Percentiles rank a stretch among this genome's conserved stretches.
These are phyloP conservation scores for Nothocercus julius DNA, from an alignment of 2,113 vertebrate species.

Conservation along the genomic window DNA sequence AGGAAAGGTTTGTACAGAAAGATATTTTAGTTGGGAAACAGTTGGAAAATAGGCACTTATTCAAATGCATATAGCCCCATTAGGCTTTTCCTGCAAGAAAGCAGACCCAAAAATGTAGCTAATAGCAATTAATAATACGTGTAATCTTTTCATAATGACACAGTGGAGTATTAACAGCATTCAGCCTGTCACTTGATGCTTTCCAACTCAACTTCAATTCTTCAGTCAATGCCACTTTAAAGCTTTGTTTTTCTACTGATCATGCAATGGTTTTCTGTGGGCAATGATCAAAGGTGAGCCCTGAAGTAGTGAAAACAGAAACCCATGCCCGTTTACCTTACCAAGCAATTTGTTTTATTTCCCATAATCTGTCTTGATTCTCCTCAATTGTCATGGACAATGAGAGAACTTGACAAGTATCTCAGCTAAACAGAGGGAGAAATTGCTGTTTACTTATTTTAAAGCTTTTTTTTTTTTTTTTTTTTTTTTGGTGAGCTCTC, in stretches of 20 bases:
- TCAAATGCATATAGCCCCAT: neutral
- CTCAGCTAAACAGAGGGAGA: neutral
- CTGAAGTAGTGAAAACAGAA: neutral
- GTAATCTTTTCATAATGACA: neutral
- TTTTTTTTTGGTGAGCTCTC: neutral
- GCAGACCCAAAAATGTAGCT: neutral
- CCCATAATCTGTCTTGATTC: neutral
- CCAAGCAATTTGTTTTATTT: neutral
- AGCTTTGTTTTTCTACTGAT: neutral
- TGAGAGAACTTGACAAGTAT: neutral
- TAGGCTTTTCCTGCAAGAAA: slow-evolving; percentile 7
- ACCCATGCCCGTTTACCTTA: neutral
- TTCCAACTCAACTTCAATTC: neutral
- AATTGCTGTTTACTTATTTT: neutral
- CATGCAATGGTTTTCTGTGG: neutral
- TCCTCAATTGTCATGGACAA: neutral
- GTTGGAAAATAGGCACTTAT: neutral
- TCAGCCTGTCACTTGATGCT: neutral
- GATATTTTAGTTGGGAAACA: neutral
- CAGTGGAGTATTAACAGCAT: neutral
- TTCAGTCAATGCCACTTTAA: neutral
- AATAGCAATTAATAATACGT: neutral
- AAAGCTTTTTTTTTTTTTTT: neutral
- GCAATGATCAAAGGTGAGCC: neutral
- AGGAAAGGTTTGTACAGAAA: neutral